Conservation (phyloP, 2,888 invertebrate species). For the Limnephilus rhombicus region DNA sequence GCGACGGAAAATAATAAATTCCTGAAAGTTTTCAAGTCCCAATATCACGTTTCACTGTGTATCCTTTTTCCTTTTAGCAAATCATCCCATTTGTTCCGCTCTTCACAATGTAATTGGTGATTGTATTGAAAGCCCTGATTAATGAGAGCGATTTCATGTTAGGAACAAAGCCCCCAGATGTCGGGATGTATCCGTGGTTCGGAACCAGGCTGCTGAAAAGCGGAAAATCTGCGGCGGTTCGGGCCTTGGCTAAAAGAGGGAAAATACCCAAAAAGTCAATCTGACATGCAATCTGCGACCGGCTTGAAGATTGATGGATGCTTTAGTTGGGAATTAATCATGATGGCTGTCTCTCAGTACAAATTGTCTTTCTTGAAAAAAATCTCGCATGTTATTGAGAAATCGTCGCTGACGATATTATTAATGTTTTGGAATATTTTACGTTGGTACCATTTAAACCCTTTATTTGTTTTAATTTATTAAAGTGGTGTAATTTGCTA, state of each 20-base stretch:
- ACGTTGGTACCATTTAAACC: neutral
- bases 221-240: conserved; percentile 1
- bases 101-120: conserved; percentile 25
- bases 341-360: conserved; percentile 10
- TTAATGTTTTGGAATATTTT: neutral
- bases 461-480: too few species aligned
- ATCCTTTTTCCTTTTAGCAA: conserved; percentile 9
- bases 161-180: neutral
- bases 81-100: conserved; percentile 10
- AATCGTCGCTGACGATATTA: neutral
- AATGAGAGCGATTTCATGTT: conserved; percentile 23
- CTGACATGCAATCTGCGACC: conserved; percentile 32
- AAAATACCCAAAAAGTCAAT: conserved; percentile 32
- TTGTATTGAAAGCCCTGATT: conserved; percentile 21
- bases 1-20: neutral
- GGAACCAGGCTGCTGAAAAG: conserved; percentile 6
- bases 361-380: conserved; percentile 1
- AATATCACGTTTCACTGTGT: neutral
- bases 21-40: neutral
- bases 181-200: neutral
- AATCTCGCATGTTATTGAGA: neutral
- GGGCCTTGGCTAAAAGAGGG: neutral
- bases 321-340: conserved; percentile 33
- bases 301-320: conserved; percentile 27
- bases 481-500: too few species aligned